phyloP scores from a whole-genome alignment of 2,888 invertebrate genomes.

The Cheilosia urbana region DNA sequence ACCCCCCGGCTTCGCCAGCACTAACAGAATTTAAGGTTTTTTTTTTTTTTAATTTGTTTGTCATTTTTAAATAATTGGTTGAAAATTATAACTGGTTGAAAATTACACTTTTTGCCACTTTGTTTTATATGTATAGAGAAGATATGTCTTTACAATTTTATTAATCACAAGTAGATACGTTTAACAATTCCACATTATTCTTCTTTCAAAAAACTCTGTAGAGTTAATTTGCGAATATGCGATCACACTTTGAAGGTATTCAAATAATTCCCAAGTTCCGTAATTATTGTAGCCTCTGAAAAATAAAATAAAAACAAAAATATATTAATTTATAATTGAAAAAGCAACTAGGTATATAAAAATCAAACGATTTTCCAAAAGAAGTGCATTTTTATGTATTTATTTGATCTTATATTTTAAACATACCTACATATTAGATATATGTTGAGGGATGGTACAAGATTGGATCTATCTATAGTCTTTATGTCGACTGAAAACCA shows the following conservation, averaged over 20 bases:
- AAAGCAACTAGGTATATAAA: background rate
- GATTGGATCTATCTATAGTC: no score
- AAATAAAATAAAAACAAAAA: background rate
- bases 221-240: background rate
- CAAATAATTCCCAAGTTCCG: background rate
- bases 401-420: no score
- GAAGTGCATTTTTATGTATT: background rate
- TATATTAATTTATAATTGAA: background rate
- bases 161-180: constrained; percentile 9
- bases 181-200: background rate
- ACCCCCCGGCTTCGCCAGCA: no score
- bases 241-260: background rate
- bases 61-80: no score
- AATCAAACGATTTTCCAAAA: background rate
- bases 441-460: no score
- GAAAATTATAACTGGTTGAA: no score
- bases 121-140: no score
- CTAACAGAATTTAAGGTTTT: no score
- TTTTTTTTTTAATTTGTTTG: no score
- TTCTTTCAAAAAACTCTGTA: background rate
- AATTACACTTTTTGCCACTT: no score
- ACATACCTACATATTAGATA: no score
- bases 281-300: constrained; percentile 44
- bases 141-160: constrained; percentile 26
- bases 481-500: no score